Conservation (phyloP, 2,113 vertebrate genomes). For the Saguinus imperator region DNA sequence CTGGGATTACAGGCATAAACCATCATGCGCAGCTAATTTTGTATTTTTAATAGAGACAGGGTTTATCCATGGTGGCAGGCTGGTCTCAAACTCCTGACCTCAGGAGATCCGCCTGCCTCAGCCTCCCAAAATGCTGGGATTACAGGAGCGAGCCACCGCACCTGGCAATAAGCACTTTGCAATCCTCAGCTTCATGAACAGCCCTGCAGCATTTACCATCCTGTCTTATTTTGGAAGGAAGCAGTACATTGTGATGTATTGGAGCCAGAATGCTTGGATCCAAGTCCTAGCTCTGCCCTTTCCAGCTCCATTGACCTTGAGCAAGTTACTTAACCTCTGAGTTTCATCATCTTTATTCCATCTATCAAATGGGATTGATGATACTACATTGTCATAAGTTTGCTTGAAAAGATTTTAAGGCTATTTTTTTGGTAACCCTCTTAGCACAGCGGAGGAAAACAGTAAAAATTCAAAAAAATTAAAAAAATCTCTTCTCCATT, state of each 20-base stretch:
- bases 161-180: neutral
- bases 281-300: neutral
- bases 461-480: neutral
- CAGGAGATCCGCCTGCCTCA: no score
- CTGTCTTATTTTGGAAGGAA: neutral
- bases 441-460: neutral
- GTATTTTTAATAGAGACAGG: no score
- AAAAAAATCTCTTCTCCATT: neutral
- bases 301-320: neutral
- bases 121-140: no score
- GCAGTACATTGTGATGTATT: neutral
- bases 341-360: slow-evolving; percentile 4
- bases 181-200: neutral
- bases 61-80: no score
- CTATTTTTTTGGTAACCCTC: neutral
- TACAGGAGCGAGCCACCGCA: no score
- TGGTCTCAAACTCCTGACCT: no score
- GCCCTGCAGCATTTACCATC: neutral
- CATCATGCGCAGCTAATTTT: no score
- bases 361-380: neutral
- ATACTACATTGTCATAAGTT: neutral
- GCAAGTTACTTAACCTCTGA: neutral
- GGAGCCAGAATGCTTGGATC: neutral
- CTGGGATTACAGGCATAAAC: no score
- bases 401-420: neutral